Conservation (phyloP, 92 coral and sea anemone species). For the Paramuricea clavata region DNA sequence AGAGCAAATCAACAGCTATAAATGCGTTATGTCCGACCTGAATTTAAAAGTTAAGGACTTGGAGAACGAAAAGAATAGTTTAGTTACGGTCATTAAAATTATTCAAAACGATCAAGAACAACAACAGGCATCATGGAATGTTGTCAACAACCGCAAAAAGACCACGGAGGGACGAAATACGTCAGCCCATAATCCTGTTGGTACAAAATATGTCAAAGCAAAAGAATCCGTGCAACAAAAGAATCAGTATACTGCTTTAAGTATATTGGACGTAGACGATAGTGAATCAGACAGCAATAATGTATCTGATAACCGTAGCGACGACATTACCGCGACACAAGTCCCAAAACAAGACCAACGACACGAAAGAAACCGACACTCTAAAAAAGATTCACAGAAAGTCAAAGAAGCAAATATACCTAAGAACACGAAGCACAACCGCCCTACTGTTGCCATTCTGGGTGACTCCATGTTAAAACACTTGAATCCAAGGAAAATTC, state of each 20-base stretch:
- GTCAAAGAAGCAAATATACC: neutral
- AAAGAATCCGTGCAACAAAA: neutral
- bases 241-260: neutral
- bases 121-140: neutral
- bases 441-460: neutral
- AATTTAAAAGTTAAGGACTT: conserved; percentile 7
- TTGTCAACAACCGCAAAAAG: neutral
- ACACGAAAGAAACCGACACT: too few relatives aligned
- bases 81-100: neutral
- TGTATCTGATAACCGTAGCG: neutral
- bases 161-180: neutral
- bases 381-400: too few relatives aligned
- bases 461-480: conserved; percentile 43
- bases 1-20: neutral
- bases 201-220: neutral
- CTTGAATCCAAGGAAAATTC: conserved; percentile 37
- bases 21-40: neutral
- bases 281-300: too few relatives aligned
- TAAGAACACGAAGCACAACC: neutral
- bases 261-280: too few relatives aligned
- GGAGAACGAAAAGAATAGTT: conserved; percentile 6
- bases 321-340: neutral
- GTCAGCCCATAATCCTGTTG: neutral
- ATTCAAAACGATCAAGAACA: neutral
- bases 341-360: neutral